A percentile compares a stretch with the other conserved stretches of the same genome.
Evolutionary conservation across 2,113 vertebrate species (phyloP).

Genomic region (Corythornis vintsioides): DNA sequence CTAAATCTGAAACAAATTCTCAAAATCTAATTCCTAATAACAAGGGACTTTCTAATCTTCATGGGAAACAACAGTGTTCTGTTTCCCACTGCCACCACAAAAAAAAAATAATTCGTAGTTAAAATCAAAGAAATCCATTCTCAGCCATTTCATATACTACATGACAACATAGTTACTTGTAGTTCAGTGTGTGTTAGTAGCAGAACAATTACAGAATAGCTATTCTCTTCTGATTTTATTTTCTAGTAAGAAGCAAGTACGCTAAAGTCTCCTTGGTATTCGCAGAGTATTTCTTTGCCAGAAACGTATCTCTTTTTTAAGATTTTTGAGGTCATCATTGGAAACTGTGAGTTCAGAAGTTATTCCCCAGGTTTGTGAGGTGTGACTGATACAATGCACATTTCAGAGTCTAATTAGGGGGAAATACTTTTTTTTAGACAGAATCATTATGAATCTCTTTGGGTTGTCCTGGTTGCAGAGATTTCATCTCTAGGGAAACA

Average conservation of each 20-base stretch:
- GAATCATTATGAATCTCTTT: not conserved
- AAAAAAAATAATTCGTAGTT: not conserved
- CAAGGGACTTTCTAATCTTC: not conserved
- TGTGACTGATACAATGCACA: not conserved
- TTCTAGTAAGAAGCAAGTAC: not conserved
- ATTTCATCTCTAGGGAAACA: not conserved
- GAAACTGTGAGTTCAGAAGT: not conserved
- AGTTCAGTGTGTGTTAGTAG: not conserved
- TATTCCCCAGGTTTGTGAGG: not conserved
- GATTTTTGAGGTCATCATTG: not conserved
- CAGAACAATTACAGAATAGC: not conserved
- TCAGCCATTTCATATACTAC: not conserved
- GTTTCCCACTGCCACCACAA: not conserved
- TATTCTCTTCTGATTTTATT: not conserved
- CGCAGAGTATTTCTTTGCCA: not conserved
- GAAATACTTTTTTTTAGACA: not conserved
- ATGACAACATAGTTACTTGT: not conserved
- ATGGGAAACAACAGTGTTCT: slow-evolving; percentile 5
- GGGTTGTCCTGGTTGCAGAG: not conserved
- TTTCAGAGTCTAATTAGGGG: not conserved
- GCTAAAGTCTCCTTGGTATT: not conserved
- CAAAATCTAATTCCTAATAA: slow-evolving; percentile 14
- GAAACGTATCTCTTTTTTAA: not conserved
- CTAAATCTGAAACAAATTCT: not conserved
- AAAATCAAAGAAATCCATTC: not conserved